These are phyloP conservation scores for Whitmania pigra DNA, from an alignment of 1,140 invertebrate species.

Conservation along the genomic window DNA sequence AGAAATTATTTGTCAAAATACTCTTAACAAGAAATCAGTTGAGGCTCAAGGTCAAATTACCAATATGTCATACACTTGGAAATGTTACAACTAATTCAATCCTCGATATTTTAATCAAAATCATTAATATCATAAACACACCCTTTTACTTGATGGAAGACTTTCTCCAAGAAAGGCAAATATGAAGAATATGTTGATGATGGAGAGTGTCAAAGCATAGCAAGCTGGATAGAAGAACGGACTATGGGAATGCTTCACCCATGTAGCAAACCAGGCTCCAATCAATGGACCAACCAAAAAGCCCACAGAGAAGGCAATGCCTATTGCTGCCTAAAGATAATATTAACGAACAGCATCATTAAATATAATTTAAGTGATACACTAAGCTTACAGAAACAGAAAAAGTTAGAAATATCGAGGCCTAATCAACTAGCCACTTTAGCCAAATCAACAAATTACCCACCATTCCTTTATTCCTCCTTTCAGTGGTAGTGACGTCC, in stretches of 20 bases:
- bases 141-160: constrained; percentile 55
- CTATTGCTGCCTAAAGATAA: constrained; percentile 72
- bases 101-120: not conserved
- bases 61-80: too few species aligned
- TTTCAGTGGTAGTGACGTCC: constrained; percentile 68
- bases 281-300: constrained; percentile 91
- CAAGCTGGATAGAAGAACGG: constrained; percentile 71
- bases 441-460: constrained; percentile 26
- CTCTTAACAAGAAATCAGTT: too few species aligned
- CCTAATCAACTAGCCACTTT: too few species aligned
- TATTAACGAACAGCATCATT: constrained; percentile 24
- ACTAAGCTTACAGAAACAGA: too few species aligned
- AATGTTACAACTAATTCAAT: constrained; percentile 1
- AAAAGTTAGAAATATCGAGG: too few species aligned
- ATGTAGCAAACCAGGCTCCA: constrained; percentile 74
- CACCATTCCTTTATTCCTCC: constrained; percentile 86
- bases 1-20: too few species aligned
- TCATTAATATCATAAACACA: constrained; percentile 30
- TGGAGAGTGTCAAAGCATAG: constrained; percentile 65
- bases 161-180: constrained; percentile 69
- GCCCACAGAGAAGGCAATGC: constrained; percentile 89
- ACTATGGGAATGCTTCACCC: constrained; percentile 43
- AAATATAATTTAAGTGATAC: too few species aligned
- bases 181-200: constrained; percentile 67
- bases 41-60: too few species aligned